Percentiles rank a stretch among this genome's conserved stretches.
phyloP scores from a whole-genome alignment of 53 echinoderm and acorn worm species.

The Luidia sarsii region DNA sequence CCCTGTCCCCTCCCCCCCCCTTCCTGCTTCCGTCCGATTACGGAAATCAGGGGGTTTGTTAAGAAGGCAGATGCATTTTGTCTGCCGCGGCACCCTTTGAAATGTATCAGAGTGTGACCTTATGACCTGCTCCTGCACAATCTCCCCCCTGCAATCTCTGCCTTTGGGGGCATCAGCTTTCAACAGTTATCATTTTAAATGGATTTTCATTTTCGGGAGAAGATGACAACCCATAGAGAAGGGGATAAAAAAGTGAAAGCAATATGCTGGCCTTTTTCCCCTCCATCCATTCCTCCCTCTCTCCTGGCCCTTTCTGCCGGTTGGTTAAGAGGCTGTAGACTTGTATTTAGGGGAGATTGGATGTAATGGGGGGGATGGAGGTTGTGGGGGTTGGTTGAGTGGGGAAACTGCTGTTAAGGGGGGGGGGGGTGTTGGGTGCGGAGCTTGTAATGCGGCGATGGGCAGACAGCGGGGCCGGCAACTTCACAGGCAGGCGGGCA shows the following conservation, averaged over 20 bases:
- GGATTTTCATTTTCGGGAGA: slow-evolving; percentile 49
- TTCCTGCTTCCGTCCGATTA: slow-evolving; percentile 30
- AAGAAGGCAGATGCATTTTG: slow-evolving; percentile 53
- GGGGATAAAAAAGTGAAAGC: slow-evolving; percentile 50
- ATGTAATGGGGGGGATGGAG: slow-evolving; percentile 41
- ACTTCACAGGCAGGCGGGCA: slow-evolving; percentile 20
- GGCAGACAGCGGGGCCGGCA: slow-evolving; percentile 25
- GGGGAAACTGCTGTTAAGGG: no score
- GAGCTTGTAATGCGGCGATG: slow-evolving; percentile 36
- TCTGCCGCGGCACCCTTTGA: slow-evolving; percentile 45
- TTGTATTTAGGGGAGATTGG: slow-evolving; percentile 21
- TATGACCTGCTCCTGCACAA: slow-evolving; percentile 41
- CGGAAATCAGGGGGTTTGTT: slow-evolving; percentile 42
- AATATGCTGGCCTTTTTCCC: slow-evolving; percentile 23
- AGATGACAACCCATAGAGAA: background rate
- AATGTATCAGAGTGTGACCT: slow-evolving; percentile 54
- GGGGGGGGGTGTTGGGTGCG: no score
- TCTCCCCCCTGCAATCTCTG: slow-evolving; percentile 37
- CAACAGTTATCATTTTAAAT: slow-evolving; percentile 59
- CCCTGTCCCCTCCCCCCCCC: background rate
- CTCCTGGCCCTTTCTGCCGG: no score
- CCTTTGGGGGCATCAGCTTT: slow-evolving; percentile 47
- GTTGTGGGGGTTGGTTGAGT: no score
- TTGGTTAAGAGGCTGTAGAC: slow-evolving; percentile 17
- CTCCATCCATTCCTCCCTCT: no score